These are phyloP conservation scores for Pangasius djambal DNA, from an alignment of 2,797 vertebrate species.

Conservation along the genomic window DNA sequence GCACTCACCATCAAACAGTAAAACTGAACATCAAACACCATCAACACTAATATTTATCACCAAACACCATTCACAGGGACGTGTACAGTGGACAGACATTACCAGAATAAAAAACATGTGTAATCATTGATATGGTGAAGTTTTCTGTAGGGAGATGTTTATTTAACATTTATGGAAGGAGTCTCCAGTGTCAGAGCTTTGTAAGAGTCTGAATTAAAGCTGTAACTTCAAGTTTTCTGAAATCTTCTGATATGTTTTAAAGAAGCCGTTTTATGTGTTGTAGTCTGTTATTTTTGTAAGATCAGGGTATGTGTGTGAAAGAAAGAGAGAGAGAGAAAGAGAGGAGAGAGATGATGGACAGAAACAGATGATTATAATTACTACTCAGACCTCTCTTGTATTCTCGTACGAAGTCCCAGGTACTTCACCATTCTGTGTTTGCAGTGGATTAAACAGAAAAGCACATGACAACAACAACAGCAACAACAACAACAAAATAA, in stretches of 20 bases:
- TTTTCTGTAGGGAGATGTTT: too few species aligned
- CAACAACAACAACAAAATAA: neutral
- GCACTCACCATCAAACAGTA: neutral
- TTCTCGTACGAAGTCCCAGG: neutral
- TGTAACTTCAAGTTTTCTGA: neutral
- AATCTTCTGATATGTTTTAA: neutral
- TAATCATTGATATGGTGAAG: too few species aligned
- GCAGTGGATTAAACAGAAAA: neutral
- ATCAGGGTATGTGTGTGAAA: neutral
- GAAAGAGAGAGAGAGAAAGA: neutral
- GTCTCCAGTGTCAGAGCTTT: too few species aligned
- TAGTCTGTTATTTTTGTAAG: neutral
- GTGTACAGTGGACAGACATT: too few species aligned
- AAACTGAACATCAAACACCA: neutral
- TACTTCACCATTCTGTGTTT: neutral
- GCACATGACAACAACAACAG: neutral
- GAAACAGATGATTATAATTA: neutral
- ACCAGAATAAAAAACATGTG: too few species aligned
- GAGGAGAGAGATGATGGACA: neutral
- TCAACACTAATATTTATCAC: too few species aligned
- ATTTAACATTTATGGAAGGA: too few species aligned
- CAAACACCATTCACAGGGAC: neutral
- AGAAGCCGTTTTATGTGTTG: neutral
- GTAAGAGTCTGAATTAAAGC: too few species aligned
- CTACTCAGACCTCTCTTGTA: neutral